phyloP scores from a whole-genome alignment of 1,140 invertebrate species.

The Procambarus clarkii region DNA sequence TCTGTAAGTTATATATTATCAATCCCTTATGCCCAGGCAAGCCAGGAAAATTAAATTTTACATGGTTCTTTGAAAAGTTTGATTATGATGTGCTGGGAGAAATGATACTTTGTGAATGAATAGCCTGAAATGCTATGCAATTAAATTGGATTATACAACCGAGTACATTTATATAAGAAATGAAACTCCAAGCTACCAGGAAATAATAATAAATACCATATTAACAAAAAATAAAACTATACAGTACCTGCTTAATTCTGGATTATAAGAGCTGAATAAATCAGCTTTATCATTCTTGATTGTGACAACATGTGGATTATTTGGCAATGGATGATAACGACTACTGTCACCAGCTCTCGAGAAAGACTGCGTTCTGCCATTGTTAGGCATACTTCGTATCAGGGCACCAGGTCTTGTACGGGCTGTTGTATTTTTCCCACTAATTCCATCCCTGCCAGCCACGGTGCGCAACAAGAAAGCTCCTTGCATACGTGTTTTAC shows the following conservation, averaged over 20 bases:
- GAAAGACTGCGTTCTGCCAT: background rate
- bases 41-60: no score
- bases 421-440: background rate
- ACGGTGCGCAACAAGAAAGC: slow-evolving; percentile 50
- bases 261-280: slow-evolving; percentile 4
- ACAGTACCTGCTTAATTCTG: background rate
- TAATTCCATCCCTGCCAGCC: background rate
- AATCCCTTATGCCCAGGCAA: no score
- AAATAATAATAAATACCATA: no score
- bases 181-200: no score
- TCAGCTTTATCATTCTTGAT: slow-evolving; percentile 58
- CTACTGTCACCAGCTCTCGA: background rate
- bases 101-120: no score
- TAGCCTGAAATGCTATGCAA: no score
- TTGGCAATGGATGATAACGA: slow-evolving; percentile 44
- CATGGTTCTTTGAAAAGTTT: no score
- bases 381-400: background rate
- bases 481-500: slow-evolving; percentile 61
- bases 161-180: no score
- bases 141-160: no score
- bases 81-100: no score
- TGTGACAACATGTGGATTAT: slow-evolving; percentile 58
- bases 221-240: background rate
- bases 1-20: no score
- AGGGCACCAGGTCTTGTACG: background rate